phyloP scores from a whole-genome alignment of 2,888 invertebrate genomes.

The Oscheius myriophilus region DNA sequence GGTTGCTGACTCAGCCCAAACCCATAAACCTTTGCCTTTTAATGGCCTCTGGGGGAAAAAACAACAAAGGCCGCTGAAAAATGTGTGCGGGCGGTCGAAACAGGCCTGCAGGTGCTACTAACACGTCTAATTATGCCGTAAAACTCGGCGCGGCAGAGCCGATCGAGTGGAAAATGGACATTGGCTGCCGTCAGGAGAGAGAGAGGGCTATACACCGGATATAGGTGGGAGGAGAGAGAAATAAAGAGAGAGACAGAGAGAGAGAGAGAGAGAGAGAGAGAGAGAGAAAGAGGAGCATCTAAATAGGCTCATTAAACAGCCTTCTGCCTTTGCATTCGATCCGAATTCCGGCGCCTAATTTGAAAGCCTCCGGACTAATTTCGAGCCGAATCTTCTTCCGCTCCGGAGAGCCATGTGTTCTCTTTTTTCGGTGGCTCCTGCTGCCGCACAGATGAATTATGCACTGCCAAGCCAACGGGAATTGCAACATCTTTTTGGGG shows the following conservation, averaged over 20 bases:
- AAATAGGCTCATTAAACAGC: no score
- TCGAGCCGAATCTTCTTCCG: no score
- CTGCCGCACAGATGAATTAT: no score
- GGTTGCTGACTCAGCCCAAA: no score
- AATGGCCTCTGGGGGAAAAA: not conserved
- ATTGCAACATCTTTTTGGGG: not conserved
- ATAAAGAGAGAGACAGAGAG: not conserved
- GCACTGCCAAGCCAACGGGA: no score
- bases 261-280: not conserved
- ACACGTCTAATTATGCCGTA: conserved; percentile 18
- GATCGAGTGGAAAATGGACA: conserved; percentile 18
- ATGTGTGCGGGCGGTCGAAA: not conserved
- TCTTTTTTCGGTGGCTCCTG: no score
- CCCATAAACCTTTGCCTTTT: no score
- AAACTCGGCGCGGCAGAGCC: conserved; percentile 8
- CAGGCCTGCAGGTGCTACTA: conserved; percentile 4
- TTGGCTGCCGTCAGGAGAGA: not conserved
- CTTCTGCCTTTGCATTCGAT: no score
- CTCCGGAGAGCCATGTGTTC: no score
- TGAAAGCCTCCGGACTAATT: no score
- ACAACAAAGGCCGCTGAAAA: not conserved
- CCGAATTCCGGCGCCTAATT: no score
- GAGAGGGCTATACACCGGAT: not conserved
- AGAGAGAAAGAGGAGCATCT: not conserved
- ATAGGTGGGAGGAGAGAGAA: not conserved